Conservation (phyloP, 2,113 vertebrate genomes). For the Myodes glareolus region DNA sequence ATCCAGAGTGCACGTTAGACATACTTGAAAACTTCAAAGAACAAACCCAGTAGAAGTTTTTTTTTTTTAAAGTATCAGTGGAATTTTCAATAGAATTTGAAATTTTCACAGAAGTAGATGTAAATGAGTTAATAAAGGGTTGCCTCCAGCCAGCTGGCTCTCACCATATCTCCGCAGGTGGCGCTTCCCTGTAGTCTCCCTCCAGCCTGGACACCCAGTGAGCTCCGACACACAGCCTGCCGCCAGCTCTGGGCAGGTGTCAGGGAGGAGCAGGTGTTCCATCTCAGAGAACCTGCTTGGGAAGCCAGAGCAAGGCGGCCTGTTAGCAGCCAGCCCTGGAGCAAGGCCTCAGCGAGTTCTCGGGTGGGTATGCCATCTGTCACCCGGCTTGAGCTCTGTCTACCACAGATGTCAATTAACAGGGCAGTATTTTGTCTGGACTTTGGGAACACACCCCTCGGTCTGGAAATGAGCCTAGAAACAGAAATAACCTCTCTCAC, state of each 20-base stretch:
- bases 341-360: background rate
- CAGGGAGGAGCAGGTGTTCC: background rate
- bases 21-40: background rate
- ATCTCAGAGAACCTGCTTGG: slow-evolving; percentile 46
- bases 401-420: slow-evolving; percentile 39
- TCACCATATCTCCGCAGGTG: background rate
- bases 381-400: slow-evolving; percentile 36
- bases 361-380: background rate
- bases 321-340: background rate
- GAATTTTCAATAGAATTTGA: slow-evolving; percentile 30
- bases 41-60: background rate
- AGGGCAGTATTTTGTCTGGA: slow-evolving; percentile 40
- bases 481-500: slow-evolving; percentile 45
- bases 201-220: background rate
- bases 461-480: slow-evolving; percentile 54
- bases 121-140: slow-evolving; percentile 46
- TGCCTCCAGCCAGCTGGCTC: slow-evolving; percentile 51
- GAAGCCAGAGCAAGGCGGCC: background rate
- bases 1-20: background rate
- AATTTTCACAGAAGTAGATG: slow-evolving; percentile 34
- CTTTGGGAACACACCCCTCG: background rate
- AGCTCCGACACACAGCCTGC: background rate
- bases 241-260: slow-evolving; percentile 33
- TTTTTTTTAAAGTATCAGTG: background rate
- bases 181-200: background rate